phyloP scores from a whole-genome alignment of 2,797 vertebrate species.

The Meda fulgida region DNA sequence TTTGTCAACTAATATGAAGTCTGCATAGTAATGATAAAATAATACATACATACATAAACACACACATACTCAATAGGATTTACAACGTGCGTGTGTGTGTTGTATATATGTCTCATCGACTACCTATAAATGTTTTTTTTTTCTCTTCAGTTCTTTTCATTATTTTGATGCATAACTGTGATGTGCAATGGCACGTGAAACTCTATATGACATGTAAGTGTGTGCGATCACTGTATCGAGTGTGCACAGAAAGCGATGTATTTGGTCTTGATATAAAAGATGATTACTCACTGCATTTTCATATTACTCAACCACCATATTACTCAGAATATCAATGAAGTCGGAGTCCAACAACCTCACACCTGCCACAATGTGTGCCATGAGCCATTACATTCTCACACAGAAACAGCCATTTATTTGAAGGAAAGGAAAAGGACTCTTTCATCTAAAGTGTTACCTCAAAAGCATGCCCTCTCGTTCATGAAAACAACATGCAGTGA shows the following conservation, averaged over 20 bases:
- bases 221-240: constrained; percentile 6
- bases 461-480: constrained; percentile 8
- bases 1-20: too few species aligned
- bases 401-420: constrained; percentile 39
- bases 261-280: constrained; percentile 34
- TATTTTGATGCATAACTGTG: not conserved
- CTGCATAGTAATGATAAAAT: too few species aligned
- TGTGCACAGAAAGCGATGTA: constrained; percentile 24
- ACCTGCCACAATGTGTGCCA: constrained; percentile 43
- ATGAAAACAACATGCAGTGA: constrained; percentile 8
- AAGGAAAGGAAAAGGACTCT: constrained; percentile 31
- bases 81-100: too few species aligned
- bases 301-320: constrained; percentile 54
- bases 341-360: constrained; percentile 33
- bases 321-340: constrained; percentile 62
- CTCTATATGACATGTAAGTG: not conserved
- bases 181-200: constrained; percentile 19
- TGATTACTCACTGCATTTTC: constrained; percentile 55
- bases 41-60: too few species aligned
- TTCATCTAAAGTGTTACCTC: constrained; percentile 45
- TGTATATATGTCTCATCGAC: not conserved
- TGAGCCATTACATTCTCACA: constrained; percentile 39
- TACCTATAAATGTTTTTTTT: not conserved
- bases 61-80: too few species aligned
- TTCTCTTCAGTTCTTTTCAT: not conserved